Evolutionary conservation across 2,888 invertebrate genomes (phyloP), one percentile per base, ranked within the genome.

Genomic region (Monoplex corrugatus): DNA sequence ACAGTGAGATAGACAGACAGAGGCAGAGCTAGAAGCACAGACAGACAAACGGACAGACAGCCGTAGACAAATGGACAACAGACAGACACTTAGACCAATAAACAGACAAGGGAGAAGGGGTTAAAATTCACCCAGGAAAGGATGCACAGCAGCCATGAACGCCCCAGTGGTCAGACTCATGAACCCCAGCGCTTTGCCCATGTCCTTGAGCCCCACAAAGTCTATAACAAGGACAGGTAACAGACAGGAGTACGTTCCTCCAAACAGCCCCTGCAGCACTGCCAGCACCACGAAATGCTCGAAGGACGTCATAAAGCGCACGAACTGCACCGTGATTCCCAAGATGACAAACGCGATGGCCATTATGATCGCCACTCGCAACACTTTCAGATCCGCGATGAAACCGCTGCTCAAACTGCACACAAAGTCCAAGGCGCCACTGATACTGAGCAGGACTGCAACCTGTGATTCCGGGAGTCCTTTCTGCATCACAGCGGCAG

Each of bases 111-210:
- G n/a, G 19, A 28, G n/a, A 6, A n/a, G 72, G n/a, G 72, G 28
- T 10, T 6, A 16, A n/a, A 23, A 78, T 80, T 87, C 32, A 88
- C 88, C 88, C 28, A 88, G 32, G 44, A 88, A 80, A 13, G 88
- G 88, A 35, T 88, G 78, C 28, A 68, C 3, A 23, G 63, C 75
- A 1, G 72, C 68, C 35, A 75, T n/a, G n/a, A 84, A 68, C 35
- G 63, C 84, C 2, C 88, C 88, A 19, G 45, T 75, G 23, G 43
- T 50, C 45, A 88, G 83, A 35, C 38, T 32, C 19, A 44, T 35
- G 88, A 89, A 90, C 16, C 90, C 90, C 63, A 89, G 23, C 0
- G 82, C 87, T 35, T 90, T 90, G 75, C 89, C 72, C 38, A 90
- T 85, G 68, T 89, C 88, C 13, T 82, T 44, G 43, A 90, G 75